A percentile compares a stretch with the other conserved stretches of the same genome.
Conservation (phyloP, 1,140 invertebrate genomes). For the Sitodiplosis mosellana region DNA sequence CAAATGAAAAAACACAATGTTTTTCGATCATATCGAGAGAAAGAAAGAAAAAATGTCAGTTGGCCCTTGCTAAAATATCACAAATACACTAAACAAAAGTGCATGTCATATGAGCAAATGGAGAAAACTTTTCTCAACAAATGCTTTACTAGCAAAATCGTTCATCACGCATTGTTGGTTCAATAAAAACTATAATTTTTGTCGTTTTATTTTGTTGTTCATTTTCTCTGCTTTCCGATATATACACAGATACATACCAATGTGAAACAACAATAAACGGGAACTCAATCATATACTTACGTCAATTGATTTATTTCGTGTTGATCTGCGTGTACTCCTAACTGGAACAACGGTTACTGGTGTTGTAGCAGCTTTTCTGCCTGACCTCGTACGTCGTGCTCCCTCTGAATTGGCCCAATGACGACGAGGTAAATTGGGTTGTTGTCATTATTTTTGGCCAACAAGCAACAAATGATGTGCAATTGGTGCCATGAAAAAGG, state of each 20-base stretch:
- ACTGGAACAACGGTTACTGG: slow-evolving; percentile 1
- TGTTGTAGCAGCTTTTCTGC: slow-evolving; percentile 10
- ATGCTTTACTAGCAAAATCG: slow-evolving; percentile 4
- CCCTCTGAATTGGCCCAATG: slow-evolving; percentile 9
- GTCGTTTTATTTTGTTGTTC: not conserved
- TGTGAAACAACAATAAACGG: no score
- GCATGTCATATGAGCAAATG: slow-evolving; percentile 18
- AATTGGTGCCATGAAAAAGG: no score
- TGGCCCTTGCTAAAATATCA: slow-evolving; percentile 22
- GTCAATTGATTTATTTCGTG: slow-evolving; percentile 7
- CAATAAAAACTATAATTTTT: slow-evolving; percentile 18
- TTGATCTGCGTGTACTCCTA: slow-evolving; percentile 12
- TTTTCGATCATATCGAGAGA: no score
- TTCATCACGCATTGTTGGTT: slow-evolving; percentile 10
- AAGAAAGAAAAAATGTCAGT: slow-evolving; percentile 11
- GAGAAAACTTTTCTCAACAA: slow-evolving; percentile 23
- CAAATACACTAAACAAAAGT: not conserved
- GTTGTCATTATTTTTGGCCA: not conserved
- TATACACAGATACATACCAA: not conserved
- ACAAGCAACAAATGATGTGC: no score
- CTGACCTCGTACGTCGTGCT: slow-evolving; percentile 17
- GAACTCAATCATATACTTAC: no score
- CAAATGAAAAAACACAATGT: no score
- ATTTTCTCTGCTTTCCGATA: not conserved
- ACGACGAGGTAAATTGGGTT: not conserved